Evolutionary conservation across 2,113 vertebrate genomes (phyloP).

Genomic region (Ctenomys sociabilis): DNA sequence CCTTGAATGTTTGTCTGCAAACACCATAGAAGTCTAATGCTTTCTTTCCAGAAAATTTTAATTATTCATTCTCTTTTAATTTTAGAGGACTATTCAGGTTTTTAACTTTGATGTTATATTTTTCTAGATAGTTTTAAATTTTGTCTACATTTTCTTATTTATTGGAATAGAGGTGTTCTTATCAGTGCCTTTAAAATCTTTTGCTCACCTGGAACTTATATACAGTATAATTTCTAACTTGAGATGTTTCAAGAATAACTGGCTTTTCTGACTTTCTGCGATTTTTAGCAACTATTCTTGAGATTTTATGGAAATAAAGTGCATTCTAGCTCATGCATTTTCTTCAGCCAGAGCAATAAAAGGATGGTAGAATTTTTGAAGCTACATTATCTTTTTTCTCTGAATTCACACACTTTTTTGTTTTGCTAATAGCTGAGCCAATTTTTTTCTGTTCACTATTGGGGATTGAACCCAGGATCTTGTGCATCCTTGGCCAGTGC

Average conservation of each 20-base stretch:
- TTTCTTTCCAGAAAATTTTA: background rate
- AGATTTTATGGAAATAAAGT: background rate
- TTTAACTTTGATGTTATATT: background rate
- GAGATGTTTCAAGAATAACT: background rate
- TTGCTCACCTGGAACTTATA: background rate
- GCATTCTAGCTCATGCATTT: background rate
- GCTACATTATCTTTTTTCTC: background rate
- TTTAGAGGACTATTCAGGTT: background rate
- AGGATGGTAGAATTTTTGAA: background rate
- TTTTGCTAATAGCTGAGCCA: background rate
- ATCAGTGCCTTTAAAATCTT: background rate
- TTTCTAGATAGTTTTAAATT: background rate
- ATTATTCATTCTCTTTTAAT: background rate
- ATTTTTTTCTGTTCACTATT: background rate
- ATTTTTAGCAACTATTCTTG: constrained; percentile 39
- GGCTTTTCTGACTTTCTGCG: background rate
- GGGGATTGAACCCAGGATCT: background rate
- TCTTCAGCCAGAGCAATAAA: background rate
- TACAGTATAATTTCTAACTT: background rate
- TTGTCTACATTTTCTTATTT: constrained; percentile 11
- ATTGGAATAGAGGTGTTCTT: background rate
- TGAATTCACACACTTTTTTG: background rate
- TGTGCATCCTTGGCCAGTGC: background rate
- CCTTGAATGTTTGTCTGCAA: background rate
- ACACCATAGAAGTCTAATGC: background rate